These are phyloP conservation scores for Drosophila pseudoobscura DNA, from an alignment of 1,140 invertebrate genomes.

Conservation along the genomic window DNA sequence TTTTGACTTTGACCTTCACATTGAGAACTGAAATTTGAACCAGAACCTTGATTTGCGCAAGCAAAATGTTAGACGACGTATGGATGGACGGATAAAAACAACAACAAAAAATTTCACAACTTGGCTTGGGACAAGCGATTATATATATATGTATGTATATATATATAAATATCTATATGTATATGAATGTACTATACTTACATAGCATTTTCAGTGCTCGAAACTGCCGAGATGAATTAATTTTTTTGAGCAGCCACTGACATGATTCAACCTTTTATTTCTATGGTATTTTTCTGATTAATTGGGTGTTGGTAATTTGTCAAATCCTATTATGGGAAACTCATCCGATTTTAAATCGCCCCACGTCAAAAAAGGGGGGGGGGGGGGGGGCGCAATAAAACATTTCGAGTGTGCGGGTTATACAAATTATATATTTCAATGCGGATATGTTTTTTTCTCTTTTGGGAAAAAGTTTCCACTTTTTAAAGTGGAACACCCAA, in stretches of 20 bases:
- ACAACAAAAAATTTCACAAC: constrained; percentile 33
- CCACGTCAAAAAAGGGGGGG: constrained; percentile 2
- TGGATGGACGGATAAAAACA: constrained; percentile 18
- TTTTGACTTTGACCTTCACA: constrained; percentile 73
- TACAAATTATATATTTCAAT: constrained; percentile 53
- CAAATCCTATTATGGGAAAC: constrained; percentile 49
- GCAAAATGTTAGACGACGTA: constrained; percentile 53
- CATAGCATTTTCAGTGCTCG: constrained; percentile 3
- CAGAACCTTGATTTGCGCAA: constrained; percentile 55
- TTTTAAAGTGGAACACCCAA: constrained; percentile 67
- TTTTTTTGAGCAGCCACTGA: constrained; percentile 7
- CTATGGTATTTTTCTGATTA: not conserved
- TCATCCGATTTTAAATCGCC: constrained; percentile 26
- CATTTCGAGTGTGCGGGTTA: constrained; percentile 38
- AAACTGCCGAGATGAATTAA: constrained; percentile 44
- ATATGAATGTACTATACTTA: not conserved
- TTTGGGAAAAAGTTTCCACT: not conserved
- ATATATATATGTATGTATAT: constrained; percentile 23
- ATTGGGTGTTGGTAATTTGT: constrained; percentile 12
- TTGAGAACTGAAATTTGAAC: constrained; percentile 69
- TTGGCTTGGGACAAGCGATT: constrained; percentile 53
- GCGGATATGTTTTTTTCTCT: constrained; percentile 17
- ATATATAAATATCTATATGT: constrained; percentile 9
- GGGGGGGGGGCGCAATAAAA: constrained; percentile 11
- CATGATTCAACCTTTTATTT: constrained; percentile 19